Percentiles rank a stretch among this genome's conserved stretches.
phyloP scores from a whole-genome alignment of 2,797 vertebrate genomes.

The Lithobates sylvaticus region DNA sequence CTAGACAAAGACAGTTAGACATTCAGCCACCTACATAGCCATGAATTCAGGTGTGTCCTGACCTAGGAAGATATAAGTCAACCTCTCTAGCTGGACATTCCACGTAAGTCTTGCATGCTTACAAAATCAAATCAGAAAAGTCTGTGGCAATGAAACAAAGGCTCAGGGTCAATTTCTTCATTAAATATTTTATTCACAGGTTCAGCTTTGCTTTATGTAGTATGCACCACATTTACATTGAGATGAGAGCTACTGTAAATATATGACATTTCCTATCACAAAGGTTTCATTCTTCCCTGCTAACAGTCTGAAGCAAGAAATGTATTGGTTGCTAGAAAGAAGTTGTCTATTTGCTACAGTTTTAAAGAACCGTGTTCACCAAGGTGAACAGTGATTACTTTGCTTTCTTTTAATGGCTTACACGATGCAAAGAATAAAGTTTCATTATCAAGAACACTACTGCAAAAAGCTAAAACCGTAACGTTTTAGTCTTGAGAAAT shows the following conservation, averaged over 20 bases:
- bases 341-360: constrained; percentile 76
- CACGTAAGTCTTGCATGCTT: not conserved
- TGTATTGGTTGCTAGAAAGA: constrained; percentile 75
- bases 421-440: constrained; percentile 73
- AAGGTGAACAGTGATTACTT: constrained; percentile 64
- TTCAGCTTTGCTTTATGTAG: constrained; percentile 81
- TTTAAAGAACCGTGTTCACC: constrained; percentile 71
- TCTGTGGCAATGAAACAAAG: not conserved
- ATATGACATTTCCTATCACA: constrained; percentile 76
- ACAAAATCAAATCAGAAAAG: not conserved
- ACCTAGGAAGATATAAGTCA: not conserved
- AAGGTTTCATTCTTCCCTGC: constrained; percentile 75
- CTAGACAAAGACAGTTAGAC: too few species aligned
- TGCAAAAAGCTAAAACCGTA: constrained; percentile 71
- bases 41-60: too few species aligned
- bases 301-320: constrained; percentile 79
- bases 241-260: constrained; percentile 78
- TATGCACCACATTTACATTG: constrained; percentile 80
- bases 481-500: constrained; percentile 65
- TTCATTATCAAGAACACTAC: constrained; percentile 75
- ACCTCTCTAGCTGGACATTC: not conserved
- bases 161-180: constrained; percentile 66
- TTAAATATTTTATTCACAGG: constrained; percentile 83
- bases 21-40: too few species aligned
- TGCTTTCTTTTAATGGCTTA: constrained; percentile 74